Percentiles rank a stretch among this genome's conserved stretches.
These are phyloP conservation scores for Sternarchorhynchus goeldii DNA, from an alignment of 2,797 vertebrate genomes.

Conservation along the genomic window DNA sequence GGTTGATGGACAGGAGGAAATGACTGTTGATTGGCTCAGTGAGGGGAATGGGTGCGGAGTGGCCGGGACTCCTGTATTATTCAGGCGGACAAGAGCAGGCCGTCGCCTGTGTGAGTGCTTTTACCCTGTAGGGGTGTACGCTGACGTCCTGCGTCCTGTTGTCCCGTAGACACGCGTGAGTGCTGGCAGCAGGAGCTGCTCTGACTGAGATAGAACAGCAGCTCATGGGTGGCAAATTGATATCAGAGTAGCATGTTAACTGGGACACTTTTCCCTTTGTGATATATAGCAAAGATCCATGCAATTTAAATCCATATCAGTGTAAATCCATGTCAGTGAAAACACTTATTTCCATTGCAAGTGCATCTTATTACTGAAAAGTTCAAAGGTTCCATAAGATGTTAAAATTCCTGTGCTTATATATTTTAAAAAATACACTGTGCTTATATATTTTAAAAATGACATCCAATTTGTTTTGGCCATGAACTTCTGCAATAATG, in stretches of 20 bases:
- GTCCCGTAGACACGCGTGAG: neutral
- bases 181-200: neutral
- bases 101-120: slow-evolving; percentile 28
- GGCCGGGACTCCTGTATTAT: slow-evolving; percentile 51
- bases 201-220: slow-evolving; percentile 3
- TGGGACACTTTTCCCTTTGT: neutral
- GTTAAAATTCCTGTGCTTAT: neutral
- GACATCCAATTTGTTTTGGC: too few species aligned
- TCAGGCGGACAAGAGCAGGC: slow-evolving; percentile 48
- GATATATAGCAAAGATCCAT: slow-evolving; percentile 1
- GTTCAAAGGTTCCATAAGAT: too few species aligned
- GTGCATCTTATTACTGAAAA: neutral
- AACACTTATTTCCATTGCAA: neutral
- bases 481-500: neutral
- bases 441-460: neutral
- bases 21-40: slow-evolving; percentile 57
- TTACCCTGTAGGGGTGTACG: slow-evolving; percentile 25
- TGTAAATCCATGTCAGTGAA: too few species aligned
- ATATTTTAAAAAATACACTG: neutral
- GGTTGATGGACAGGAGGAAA: slow-evolving; percentile 57
- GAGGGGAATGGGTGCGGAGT: slow-evolving; percentile 44
- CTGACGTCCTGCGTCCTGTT: slow-evolving; percentile 1
- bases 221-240: neutral
- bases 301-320: neutral
- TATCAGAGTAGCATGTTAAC: neutral